These are phyloP conservation scores for Drosophila longiperda DNA, from an alignment of 2,888 invertebrate genomes.

Conservation along the genomic window DNA sequence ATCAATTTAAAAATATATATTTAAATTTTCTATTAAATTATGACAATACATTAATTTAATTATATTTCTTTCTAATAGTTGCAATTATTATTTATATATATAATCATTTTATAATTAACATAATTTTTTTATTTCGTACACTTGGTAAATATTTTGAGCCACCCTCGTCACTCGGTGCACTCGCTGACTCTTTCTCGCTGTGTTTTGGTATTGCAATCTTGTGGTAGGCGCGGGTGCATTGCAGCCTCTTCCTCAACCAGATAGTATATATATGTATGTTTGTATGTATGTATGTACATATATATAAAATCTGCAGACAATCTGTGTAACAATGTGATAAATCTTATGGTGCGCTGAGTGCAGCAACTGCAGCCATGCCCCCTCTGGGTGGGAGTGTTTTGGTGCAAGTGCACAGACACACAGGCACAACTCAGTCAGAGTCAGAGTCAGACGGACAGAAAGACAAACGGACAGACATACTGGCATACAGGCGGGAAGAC, in stretches of 20 bases:
- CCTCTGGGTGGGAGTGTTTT: conserved; percentile 77
- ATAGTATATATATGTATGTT: conserved; percentile 20
- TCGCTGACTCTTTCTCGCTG: conserved; percentile 40
- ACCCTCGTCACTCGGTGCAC: conserved; percentile 48
- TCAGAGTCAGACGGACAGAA: conserved; percentile 18
- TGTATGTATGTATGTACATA: conserved; percentile 23
- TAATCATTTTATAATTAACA: neutral
- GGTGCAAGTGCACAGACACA: conserved; percentile 67
- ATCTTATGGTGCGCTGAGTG: conserved; percentile 74
- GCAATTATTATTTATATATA: neutral
- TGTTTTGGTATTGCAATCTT: conserved; percentile 46
- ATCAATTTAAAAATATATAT: neutral
- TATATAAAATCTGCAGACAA: conserved; percentile 76
- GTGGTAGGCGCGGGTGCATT: conserved; percentile 75
- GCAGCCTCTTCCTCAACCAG: conserved; percentile 40
- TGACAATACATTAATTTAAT: neutral
- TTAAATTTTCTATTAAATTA: neutral
- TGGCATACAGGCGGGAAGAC: conserved; percentile 8
- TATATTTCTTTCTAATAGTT: neutral
- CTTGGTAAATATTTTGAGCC: conserved; percentile 14
- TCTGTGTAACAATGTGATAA: conserved; percentile 83
- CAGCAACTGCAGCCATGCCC: conserved; percentile 68
- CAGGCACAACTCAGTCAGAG: conserved; percentile 46
- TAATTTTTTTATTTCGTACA: neutral
- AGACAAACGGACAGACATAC: conserved; percentile 15